Evolutionary conservation across 2,797 vertebrate species (phyloP), one percentile per base, ranked within the genome.

Genomic region (Natrix natrix): DNA sequence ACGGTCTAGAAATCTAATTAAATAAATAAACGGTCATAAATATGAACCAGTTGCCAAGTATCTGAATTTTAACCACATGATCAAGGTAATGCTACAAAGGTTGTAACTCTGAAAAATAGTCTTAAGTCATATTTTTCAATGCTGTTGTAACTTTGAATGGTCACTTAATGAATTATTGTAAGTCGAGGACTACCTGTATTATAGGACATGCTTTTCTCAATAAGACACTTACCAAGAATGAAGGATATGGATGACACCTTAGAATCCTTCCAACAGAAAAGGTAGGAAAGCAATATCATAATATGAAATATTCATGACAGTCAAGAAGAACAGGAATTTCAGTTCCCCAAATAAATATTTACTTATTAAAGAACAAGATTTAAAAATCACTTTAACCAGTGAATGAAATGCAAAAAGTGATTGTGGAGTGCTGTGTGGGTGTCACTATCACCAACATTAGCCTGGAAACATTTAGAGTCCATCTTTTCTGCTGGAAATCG

Each of bases 401-500:
- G 66, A 69, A 43, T 32, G 28, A 26, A 37, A 59, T 78, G 6
- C 43, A 92, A 43, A 78, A 61, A 59, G 1, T 89, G 16, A 86
- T 26, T n/a, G 20, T 17, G 2, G 59, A 52, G 37, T 54, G 66
- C 2, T 89, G 3, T 32, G 24, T 43, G 24, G 22, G 37, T 24
- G 7, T 91, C 48, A 91, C 48, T 83, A 60, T 78, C 2, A 37
- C 20, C 14, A 78, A 24, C 8, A 6, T 13, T 60, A 54, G 89
- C 28, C 48, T 69, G 2, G n/a, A 69, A 90, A 69, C 52, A 24
- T 55, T n/a, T 10, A 55, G 43, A 12, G 10, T 48, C 14, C 32
- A 59, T 91, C 94, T 52, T 59, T 94, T 87, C 92, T 43, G 63
- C 92, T 1, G 0, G n/a, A 55, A 43, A 91, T 28, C 59, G 20